Evolutionary conservation across 1,140 invertebrate genomes (phyloP).

Genomic region (Dolichoris vasculosae): DNA sequence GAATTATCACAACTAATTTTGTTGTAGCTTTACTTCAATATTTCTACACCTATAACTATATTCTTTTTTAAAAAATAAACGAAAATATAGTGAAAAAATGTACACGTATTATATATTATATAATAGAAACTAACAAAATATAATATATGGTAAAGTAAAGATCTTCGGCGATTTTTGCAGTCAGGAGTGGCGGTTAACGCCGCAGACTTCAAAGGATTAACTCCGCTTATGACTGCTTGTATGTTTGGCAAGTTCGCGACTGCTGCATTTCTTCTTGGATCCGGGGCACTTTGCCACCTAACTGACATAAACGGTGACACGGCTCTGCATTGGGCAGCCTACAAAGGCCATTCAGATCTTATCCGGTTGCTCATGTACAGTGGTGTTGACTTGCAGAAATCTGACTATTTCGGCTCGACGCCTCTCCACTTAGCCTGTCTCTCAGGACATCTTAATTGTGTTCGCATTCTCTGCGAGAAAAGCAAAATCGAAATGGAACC

Average conservation of each 20-base stretch:
- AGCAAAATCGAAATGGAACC: constrained; percentile 90
- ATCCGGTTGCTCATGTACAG: constrained; percentile 93
- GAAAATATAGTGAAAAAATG: too few relatives aligned
- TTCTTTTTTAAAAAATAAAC: too few relatives aligned
- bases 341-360: constrained; percentile 92
- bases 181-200: constrained; percentile 91
- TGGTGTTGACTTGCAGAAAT: constrained; percentile 89
- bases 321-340: constrained; percentile 93
- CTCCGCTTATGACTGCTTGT: constrained; percentile 92
- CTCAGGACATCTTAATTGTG: constrained; percentile 88
- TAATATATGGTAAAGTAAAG: not conserved
- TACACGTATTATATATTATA: too few relatives aligned
- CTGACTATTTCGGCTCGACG: constrained; percentile 94
- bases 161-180: constrained; percentile 61
- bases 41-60: too few relatives aligned
- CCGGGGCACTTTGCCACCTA: constrained; percentile 87
- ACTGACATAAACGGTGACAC: constrained; percentile 95
- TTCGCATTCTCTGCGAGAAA: constrained; percentile 90
- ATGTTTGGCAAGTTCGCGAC: constrained; percentile 94
- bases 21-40: too few relatives aligned
- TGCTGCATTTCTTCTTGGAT: constrained; percentile 90
- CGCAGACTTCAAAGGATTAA: constrained; percentile 92
- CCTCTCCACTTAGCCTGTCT: constrained; percentile 94
- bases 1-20: too few relatives aligned
- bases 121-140: too few relatives aligned